Evolutionary conservation across 2,888 invertebrate genomes (phyloP).

Genomic region (Neoitamus cyanurus): DNA sequence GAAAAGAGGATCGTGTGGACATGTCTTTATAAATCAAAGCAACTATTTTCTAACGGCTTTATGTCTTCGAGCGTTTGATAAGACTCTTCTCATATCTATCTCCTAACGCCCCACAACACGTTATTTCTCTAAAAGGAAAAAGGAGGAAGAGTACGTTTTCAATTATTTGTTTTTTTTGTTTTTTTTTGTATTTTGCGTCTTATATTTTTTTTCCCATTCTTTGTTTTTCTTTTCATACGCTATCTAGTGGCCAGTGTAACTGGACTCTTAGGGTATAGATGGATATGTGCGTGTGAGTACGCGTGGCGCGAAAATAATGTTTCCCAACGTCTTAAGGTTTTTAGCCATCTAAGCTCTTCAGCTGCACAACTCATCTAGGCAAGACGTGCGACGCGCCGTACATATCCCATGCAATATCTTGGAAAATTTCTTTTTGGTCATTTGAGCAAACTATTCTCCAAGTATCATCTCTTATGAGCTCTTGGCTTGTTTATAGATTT

Average conservation of each 20-base stretch:
- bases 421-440: not conserved
- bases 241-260: not conserved
- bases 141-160: not conserved
- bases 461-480: not conserved
- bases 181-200: not conserved
- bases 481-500: not conserved
- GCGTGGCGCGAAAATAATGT: not conserved
- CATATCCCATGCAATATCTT: not conserved
- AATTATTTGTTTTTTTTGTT: not conserved
- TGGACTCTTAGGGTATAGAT: not conserved
- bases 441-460: not conserved
- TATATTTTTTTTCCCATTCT: not conserved
- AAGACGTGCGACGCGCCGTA: not conserved
- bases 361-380: not conserved
- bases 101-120: not conserved
- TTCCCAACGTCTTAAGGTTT: not conserved
- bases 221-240: not conserved
- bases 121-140: not conserved
- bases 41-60: conserved; percentile 9
- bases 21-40: conserved; percentile 17
- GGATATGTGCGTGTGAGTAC: not conserved
- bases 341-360: not conserved
- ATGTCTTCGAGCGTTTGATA: not conserved
- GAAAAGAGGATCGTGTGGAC: not conserved
- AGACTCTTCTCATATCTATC: not conserved